A percentile compares a stretch with the other conserved stretches of the same genome.
These are phyloP conservation scores for Cryptocephalus moraei DNA, from an alignment of 2,888 invertebrate genomes.

Conservation along the genomic window DNA sequence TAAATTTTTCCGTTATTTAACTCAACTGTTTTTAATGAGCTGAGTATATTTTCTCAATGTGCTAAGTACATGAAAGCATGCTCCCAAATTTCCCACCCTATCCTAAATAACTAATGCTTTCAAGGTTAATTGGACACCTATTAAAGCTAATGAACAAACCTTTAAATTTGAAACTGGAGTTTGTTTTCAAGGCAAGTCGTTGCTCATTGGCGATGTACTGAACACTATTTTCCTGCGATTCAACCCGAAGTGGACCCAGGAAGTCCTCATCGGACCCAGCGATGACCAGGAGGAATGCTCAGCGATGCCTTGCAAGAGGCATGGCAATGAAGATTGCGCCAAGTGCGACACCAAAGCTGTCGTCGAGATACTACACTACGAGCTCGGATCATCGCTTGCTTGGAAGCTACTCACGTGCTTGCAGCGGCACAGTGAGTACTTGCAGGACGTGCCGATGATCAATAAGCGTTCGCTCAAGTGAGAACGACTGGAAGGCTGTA, in stretches of 20 bases:
- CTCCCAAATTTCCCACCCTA: no score
- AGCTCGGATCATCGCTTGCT: slow-evolving; percentile 8
- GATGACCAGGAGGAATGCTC: slow-evolving; percentile 4
- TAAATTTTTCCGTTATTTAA: no score
- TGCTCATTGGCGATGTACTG: slow-evolving; percentile 22
- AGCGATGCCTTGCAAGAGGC: not conserved
- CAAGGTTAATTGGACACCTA: no score
- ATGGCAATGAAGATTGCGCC: no score
- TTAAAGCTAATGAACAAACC: no score
- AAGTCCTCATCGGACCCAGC: slow-evolving; percentile 15
- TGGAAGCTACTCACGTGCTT: slow-evolving; percentile 15
- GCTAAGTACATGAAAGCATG: no score
- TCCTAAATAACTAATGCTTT: no score
- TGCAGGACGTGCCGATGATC: slow-evolving; percentile 1
- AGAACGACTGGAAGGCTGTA: not conserved
- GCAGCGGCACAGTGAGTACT: slow-evolving; percentile 5
- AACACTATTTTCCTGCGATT: slow-evolving; percentile 31
- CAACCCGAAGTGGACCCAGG: slow-evolving; percentile 26
- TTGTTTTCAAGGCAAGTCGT: slow-evolving; percentile 24
- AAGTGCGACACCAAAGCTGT: no score
- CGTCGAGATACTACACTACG: not conserved
- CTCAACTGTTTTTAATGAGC: no score
- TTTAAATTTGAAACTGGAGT: no score
- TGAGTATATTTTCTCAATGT: no score
- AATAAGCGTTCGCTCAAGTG: not conserved